phyloP scores from a whole-genome alignment of 2,888 invertebrate species.

The Caenorhabditis japonica region DNA sequence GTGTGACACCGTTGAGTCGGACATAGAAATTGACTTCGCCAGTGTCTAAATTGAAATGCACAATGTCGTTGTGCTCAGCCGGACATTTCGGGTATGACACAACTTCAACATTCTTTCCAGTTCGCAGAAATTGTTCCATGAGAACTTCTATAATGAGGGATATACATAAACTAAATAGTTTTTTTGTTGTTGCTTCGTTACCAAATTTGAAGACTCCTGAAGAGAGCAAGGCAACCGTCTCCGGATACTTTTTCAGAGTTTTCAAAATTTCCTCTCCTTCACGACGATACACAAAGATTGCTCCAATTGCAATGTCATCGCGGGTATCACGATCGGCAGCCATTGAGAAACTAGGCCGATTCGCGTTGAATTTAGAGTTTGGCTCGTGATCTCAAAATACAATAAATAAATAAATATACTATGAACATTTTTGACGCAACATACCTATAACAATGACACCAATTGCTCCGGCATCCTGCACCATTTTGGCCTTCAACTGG shows the following conservation, averaged over 20 bases:
- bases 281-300: conserved; percentile 67
- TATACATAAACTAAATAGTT: neutral
- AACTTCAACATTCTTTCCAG: too few species aligned
- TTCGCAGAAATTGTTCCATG: too few species aligned
- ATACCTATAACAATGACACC: conserved; percentile 85
- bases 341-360: conserved; percentile 93
- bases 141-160: conserved; percentile 14
- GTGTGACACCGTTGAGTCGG: conserved; percentile 62
- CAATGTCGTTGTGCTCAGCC: conserved; percentile 49
- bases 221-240: conserved; percentile 7
- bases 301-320: conserved; percentile 68
- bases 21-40: conserved; percentile 62
- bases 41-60: conserved; percentile 43
- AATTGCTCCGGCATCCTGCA: conserved; percentile 87
- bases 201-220: neutral
- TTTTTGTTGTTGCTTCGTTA: too few species aligned
- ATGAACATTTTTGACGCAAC: too few species aligned
- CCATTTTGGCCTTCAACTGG: conserved; percentile 82
- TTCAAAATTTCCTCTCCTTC: conserved; percentile 51
- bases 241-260: conserved; percentile 12
- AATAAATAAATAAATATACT: neutral
- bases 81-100: conserved; percentile 36
- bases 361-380: conserved; percentile 83
- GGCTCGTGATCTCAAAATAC: conserved; percentile 82
- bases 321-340: conserved; percentile 88